Evolutionary conservation across 2,797 vertebrate genomes (phyloP).

Genomic region (Megaceryle alcyon): DNA sequence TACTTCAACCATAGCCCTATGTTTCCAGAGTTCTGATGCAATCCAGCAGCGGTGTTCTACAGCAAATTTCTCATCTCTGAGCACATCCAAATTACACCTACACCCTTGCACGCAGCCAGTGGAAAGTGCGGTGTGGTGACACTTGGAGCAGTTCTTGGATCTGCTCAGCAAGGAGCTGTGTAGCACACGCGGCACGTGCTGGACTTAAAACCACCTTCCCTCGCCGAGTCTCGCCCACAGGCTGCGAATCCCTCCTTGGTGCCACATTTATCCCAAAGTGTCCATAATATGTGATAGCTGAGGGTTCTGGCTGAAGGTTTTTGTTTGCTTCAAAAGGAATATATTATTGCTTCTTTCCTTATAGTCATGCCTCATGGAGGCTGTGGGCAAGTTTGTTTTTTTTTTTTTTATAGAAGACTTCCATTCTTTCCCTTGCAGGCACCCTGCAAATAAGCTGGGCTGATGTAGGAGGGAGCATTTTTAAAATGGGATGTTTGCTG

Average conservation of each 20-base stretch:
- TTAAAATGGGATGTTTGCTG: neutral
- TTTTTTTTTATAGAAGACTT: neutral
- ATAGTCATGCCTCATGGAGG: neutral
- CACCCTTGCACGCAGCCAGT: neutral
- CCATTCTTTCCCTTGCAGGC: neutral
- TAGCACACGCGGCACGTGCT: neutral
- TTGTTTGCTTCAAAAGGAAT: neutral
- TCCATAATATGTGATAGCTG: fast-evolving
- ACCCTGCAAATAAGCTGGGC: neutral
- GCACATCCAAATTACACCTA: fast-evolving
- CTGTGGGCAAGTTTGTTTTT: neutral
- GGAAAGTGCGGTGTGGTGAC: fast-evolving
- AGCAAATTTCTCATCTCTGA: neutral
- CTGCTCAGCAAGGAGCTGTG: neutral
- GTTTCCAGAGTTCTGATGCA: fast-evolving
- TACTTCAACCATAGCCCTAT: neutral
- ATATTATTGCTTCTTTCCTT: neutral
- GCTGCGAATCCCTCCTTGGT: neutral
- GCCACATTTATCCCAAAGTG: neutral
- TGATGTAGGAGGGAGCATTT: neutral
- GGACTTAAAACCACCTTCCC: neutral
- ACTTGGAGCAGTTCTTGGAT: neutral
- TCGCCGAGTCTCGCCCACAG: fast-evolving
- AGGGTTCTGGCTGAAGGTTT: neutral
- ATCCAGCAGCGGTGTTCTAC: neutral